Conservation (phyloP, 2,888 invertebrate genomes). For the Anoplius nigerrimus region DNA sequence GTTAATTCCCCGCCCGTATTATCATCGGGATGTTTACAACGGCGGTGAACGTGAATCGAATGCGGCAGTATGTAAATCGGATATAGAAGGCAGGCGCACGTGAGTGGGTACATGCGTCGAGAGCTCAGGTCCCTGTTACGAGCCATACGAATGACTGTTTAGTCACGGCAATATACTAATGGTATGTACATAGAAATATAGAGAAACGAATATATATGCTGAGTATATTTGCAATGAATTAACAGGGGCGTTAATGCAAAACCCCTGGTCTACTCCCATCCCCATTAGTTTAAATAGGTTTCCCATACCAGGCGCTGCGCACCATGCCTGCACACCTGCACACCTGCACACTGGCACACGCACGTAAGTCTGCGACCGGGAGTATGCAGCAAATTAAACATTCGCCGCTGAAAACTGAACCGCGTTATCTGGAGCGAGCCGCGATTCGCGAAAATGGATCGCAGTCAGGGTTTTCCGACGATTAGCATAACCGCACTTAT, state of each 20-base stretch:
- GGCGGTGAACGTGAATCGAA: constrained; percentile 56
- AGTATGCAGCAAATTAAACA: constrained; percentile 54
- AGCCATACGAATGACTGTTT: constrained; percentile 57
- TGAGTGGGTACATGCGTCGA: constrained; percentile 33
- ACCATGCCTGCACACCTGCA: constrained; percentile 18
- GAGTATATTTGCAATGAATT: constrained; percentile 68
- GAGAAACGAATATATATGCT: constrained; percentile 63
- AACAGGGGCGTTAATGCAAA: constrained; percentile 67
- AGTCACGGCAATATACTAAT: constrained; percentile 65
- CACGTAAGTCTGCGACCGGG: constrained; percentile 42
- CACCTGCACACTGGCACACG: constrained; percentile 36
- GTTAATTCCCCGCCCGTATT: constrained; percentile 50
- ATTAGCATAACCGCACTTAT: no score
- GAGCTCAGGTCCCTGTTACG: constrained; percentile 41
- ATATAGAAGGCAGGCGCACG: constrained; percentile 40
- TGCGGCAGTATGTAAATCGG: constrained; percentile 61
- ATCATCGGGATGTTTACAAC: constrained; percentile 53
- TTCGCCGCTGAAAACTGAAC: constrained; percentile 51
- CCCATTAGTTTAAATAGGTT: constrained; percentile 67
- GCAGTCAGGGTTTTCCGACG: constrained; percentile 18
- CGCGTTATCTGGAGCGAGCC: constrained; percentile 41
- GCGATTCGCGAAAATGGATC: constrained; percentile 22
- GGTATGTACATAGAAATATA: constrained; percentile 68
- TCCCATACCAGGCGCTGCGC: no score
- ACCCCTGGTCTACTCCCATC: constrained; percentile 53